These are phyloP conservation scores for Ectemnius cavifrons DNA, from an alignment of 2,888 invertebrate genomes.

Conservation along the genomic window DNA sequence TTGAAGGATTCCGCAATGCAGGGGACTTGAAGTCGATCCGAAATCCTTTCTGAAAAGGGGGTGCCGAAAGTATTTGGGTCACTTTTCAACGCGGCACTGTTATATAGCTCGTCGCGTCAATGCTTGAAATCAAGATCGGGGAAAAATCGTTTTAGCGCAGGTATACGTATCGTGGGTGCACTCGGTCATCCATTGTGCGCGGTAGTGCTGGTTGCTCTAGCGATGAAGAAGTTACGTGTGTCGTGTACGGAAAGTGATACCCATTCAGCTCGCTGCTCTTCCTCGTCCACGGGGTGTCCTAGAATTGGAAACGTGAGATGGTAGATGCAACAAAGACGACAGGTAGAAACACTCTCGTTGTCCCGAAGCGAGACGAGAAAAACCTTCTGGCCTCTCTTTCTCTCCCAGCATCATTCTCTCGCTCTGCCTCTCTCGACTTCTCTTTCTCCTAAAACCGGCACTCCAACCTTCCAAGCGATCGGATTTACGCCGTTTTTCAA, in stretches of 20 bases:
- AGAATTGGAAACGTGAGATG: slow-evolving; percentile 72
- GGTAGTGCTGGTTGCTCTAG: slow-evolving; percentile 24
- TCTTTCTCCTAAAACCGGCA: background rate
- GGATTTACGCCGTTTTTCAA: slow-evolving; percentile 6
- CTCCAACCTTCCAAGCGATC: background rate
- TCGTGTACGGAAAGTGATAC: slow-evolving; percentile 69
- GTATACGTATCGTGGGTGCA: slow-evolving; percentile 45
- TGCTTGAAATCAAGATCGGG: slow-evolving; percentile 65
- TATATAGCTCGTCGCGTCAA: slow-evolving; percentile 39
- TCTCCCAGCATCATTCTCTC: slow-evolving; percentile 1
- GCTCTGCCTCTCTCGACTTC: background rate
- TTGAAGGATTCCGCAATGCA: too few species aligned
- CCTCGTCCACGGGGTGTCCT: slow-evolving; percentile 59
- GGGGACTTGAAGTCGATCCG: background rate
- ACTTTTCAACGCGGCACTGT: slow-evolving; percentile 32
- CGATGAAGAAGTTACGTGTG: slow-evolving; percentile 58
- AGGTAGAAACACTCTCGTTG: slow-evolving; percentile 74
- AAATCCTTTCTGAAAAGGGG: slow-evolving; percentile 15
- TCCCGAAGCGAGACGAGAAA: slow-evolving; percentile 42
- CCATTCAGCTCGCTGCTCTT: slow-evolving; percentile 64
- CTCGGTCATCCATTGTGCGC: slow-evolving; percentile 54
- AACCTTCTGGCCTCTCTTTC: slow-evolving; percentile 32
- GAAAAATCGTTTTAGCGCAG: slow-evolving; percentile 64
- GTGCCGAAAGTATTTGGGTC: slow-evolving; percentile 26
- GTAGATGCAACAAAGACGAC: slow-evolving; percentile 69